These are phyloP conservation scores for Malurus splendens DNA, from an alignment of 2,797 vertebrate genomes.

Conservation along the genomic window DNA sequence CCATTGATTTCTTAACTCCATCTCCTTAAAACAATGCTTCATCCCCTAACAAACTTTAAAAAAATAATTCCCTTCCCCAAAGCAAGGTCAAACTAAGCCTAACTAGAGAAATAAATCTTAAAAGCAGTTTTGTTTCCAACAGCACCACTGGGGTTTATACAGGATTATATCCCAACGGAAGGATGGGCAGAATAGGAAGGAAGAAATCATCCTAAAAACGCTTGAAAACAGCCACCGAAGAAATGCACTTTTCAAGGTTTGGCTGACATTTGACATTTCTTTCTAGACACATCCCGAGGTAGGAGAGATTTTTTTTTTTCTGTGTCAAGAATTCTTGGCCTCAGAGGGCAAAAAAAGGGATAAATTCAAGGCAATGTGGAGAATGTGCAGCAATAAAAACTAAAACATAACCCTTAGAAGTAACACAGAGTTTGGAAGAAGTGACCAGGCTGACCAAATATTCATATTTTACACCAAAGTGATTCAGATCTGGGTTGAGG, in stretches of 20 bases:
- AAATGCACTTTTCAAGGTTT: not conserved
- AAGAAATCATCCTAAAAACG: not conserved
- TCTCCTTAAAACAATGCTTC: no score
- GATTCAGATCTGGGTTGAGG: rapidly evolving
- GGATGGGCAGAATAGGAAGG: not conserved
- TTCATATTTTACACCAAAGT: rapidly evolving
- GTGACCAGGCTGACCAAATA: not conserved
- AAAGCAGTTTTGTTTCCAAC: no score
- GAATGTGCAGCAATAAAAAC: not conserved
- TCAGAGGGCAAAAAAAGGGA: not conserved
- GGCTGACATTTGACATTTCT: not conserved
- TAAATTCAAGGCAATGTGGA: not conserved
- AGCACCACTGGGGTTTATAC: not conserved
- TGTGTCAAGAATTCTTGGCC: not conserved
- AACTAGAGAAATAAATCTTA: no score
- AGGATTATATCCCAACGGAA: not conserved
- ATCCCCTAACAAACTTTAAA: no score
- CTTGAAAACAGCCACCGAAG: not conserved
- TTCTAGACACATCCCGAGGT: not conserved
- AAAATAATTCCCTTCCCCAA: no score
- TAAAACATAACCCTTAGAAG: not conserved
- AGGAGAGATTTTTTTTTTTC: not conserved
- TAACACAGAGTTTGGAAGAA: not conserved
- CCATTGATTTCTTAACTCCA: no score
- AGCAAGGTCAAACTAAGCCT: no score